Evolutionary conservation across 2,797 vertebrate species (phyloP).

Genomic region (Ceryle rudis): DNA sequence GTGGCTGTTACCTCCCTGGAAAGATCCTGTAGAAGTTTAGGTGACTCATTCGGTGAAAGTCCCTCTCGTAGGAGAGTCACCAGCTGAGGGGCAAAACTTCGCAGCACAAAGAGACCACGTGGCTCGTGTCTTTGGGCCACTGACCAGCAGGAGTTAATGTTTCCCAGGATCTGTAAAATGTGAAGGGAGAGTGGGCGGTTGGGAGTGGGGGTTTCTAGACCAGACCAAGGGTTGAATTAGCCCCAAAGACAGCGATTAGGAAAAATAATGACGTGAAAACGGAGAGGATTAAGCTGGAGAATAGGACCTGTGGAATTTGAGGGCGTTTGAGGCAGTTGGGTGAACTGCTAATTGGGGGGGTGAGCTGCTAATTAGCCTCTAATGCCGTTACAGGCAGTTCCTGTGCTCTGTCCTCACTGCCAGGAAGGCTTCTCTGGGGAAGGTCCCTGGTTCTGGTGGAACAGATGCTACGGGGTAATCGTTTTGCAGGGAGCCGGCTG

Average conservation of each 20-base stretch:
- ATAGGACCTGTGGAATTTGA: neutral
- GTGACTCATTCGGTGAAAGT: neutral
- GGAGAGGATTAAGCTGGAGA: neutral
- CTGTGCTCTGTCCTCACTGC: neutral
- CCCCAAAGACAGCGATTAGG: neutral
- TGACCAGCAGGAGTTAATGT: neutral
- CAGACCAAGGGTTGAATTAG: neutral
- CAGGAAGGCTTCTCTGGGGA: neutral
- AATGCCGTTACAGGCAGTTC: neutral
- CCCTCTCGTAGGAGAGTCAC: neutral
- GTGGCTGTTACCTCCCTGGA: neutral
- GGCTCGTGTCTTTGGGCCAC: neutral
- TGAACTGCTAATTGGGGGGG: neutral
- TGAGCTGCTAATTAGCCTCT: neutral
- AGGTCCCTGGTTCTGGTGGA: neutral
- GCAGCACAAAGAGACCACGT: neutral
- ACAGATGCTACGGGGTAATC: rapidly evolving
- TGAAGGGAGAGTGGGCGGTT: neutral
- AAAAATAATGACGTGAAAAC: neutral
- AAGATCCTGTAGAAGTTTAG: neutral
- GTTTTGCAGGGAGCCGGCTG: neutral
- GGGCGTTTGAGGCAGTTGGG: neutral
- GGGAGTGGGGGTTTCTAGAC: neutral
- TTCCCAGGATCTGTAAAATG: neutral
- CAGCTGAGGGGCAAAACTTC: neutral